phyloP scores from a whole-genome alignment of 1,140 invertebrate species.

The Caenorhabditis briggsae region DNA sequence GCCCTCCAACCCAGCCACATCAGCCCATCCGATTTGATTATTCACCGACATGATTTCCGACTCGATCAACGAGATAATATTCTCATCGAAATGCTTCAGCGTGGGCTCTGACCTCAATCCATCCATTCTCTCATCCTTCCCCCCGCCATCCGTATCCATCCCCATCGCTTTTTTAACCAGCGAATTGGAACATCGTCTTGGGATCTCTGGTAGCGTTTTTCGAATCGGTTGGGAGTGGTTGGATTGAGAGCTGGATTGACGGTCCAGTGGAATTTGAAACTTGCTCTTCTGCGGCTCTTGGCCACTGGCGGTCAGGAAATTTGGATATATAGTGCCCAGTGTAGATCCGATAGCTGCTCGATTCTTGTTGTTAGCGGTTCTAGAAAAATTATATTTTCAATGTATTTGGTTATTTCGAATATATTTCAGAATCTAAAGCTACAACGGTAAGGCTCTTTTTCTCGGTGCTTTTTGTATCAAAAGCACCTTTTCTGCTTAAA shows the following conservation, averaged over 20 bases:
- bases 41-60: conserved; percentile 85
- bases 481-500: conserved; percentile 29
- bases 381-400: no score
- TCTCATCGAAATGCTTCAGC: conserved; percentile 84
- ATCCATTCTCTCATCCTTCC: conserved; percentile 35
- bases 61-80: conserved; percentile 82
- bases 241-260: conserved; percentile 22
- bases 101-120: conserved; percentile 62
- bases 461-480: no score
- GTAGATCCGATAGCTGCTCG: not conserved
- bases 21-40: conserved; percentile 89
- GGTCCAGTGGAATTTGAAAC: conserved; percentile 7
- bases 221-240: not conserved
- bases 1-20: conserved; percentile 86
- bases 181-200: conserved; percentile 11
- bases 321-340: not conserved
- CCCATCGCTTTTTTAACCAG: conserved; percentile 43
- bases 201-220: conserved; percentile 23
- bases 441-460: no score
- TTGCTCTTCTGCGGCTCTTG: conserved; percentile 33
- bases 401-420: no score
- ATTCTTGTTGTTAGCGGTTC: not conserved
- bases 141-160: conserved; percentile 55
- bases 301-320: not conserved
- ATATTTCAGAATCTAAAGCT: no score